Evolutionary conservation across 2,888 invertebrate species (phyloP).

Genomic region (Empis livida): DNA sequence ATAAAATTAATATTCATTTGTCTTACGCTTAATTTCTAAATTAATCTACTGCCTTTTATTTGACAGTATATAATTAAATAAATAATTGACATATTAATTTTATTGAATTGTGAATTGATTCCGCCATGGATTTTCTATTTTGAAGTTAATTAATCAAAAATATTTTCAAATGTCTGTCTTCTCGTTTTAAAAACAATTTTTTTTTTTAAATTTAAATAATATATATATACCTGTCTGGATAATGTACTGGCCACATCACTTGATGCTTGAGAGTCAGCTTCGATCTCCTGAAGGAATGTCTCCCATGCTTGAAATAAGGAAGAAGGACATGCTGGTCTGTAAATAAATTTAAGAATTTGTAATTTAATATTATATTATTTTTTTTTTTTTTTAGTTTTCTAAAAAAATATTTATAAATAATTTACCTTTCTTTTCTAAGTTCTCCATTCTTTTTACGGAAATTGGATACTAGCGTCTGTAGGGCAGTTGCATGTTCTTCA

Average conservation of each 20-base stretch:
- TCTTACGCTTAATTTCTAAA: too few species aligned
- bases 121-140: too few species aligned
- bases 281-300: conserved; percentile 77
- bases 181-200: too few species aligned
- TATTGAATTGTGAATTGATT: too few species aligned
- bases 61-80: too few species aligned
- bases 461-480: conserved; percentile 73
- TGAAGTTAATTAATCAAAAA: too few species aligned
- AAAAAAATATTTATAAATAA: conserved; percentile 2
- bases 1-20: too few species aligned
- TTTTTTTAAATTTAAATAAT: background rate
- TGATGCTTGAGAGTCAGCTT: conserved; percentile 75
- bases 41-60: too few species aligned
- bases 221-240: conserved; percentile 45
- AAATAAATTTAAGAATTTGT: conserved; percentile 10
- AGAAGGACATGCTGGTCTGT: conserved; percentile 64
- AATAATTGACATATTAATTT: too few species aligned
- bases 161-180: too few species aligned
- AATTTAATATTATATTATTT: too few species aligned
- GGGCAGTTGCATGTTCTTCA: conserved; percentile 77
- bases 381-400: too few species aligned
- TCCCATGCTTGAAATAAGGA: conserved; percentile 86
- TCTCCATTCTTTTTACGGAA: conserved; percentile 78
- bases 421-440: conserved; percentile 72
- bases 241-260: conserved; percentile 73